Evolutionary conservation across 64 coral and sea anemone species (phyloP).

Genomic region (Porites lutea): DNA sequence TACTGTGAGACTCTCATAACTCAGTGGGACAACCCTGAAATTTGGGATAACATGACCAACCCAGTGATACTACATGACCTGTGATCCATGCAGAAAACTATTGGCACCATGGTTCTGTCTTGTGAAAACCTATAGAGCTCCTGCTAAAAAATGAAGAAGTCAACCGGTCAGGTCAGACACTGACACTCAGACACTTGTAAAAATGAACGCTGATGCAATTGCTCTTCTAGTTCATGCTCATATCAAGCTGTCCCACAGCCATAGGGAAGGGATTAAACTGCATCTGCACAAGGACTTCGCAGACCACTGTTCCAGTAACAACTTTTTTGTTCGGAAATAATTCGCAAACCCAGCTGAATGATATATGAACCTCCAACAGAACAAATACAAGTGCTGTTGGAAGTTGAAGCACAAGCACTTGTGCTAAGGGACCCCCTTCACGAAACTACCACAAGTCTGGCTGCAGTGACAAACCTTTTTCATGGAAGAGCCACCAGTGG

Average conservation of each 20-base stretch:
- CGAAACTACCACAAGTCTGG: slow-evolving; percentile 13
- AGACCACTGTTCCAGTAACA: slow-evolving; percentile 49
- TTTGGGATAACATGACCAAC: slow-evolving; percentile 48
- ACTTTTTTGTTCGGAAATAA: slow-evolving; percentile 42
- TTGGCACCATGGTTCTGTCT: neutral
- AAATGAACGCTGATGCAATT: slow-evolving; percentile 22
- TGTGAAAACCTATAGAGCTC: slow-evolving; percentile 30
- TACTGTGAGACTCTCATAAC: slow-evolving; percentile 52
- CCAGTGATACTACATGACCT: slow-evolving; percentile 37
- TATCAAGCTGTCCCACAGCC: slow-evolving; percentile 23
- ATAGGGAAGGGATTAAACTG: slow-evolving; percentile 37
- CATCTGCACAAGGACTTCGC: slow-evolving; percentile 56
- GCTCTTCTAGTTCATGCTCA: slow-evolving; percentile 37
- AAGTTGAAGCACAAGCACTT: neutral
- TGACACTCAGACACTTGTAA: slow-evolving; percentile 31
- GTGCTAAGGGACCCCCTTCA: slow-evolving; percentile 9
- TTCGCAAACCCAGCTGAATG: slow-evolving; percentile 49
- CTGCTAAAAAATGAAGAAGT: slow-evolving; percentile 21
- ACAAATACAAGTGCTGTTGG: neutral
- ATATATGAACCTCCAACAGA: slow-evolving; percentile 48
- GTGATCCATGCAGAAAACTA: slow-evolving; percentile 22
- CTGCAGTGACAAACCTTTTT: slow-evolving; percentile 32
- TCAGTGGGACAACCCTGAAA: slow-evolving; percentile 10
- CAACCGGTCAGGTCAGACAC: slow-evolving; percentile 7
- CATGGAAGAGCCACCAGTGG: slow-evolving; percentile 29